Base-by-base conservation (phyloP, 2,888 invertebrate species). In the Temnothorax rugatulus region DNA sequence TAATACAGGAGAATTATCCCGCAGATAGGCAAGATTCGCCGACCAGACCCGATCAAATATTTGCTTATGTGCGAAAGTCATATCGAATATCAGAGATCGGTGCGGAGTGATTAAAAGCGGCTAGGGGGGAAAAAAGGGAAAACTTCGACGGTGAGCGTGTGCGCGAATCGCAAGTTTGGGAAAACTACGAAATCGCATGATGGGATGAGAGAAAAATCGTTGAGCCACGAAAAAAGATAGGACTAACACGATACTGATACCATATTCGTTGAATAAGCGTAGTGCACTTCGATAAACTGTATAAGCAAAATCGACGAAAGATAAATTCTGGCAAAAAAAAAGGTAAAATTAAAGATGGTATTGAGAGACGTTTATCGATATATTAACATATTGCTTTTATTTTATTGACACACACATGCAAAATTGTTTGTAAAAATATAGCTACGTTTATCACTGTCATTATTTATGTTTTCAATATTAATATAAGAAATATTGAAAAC, bases 31-130 rank as follows among this genome's bases (percentile, higher is more conserved):
- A 44, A 79, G 79, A 71, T 59, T 59, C 71, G 59, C 50, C 66
- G 71, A 34, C 34, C 69, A 69, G 71, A 71, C 47, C n/a, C 50
- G 79, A 71, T 71, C 71, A 79, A 79, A 79, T 79, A 79, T 79
- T 79, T 79, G 79, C 59, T 79, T 71, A 61, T 71, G 71, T 71
- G 47, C 79, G 38, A 71, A 79, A 71, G 79, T 79, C 79, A 79
- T 79, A 71, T 79, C 47, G 71, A 59, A 71, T 71, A 79, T 79
- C 59, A 79, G 57, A 79, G 38, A 79, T 52, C 13, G 71, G 38
- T 25, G 54, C 11, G 47, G 38, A 61, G 71, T 79, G 71, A 79
- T 79, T 79, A 79, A 79, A 79, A 79, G 18, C 47, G 34, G 29
- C 18, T 71, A 5, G 59, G 71, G 34, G 38, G 34, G 0, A 34